A percentile compares a stretch with the other conserved stretches of the same genome.
These are phyloP conservation scores for Mustela nigripes DNA, from an alignment of 2,113 vertebrate species.

Conservation along the genomic window DNA sequence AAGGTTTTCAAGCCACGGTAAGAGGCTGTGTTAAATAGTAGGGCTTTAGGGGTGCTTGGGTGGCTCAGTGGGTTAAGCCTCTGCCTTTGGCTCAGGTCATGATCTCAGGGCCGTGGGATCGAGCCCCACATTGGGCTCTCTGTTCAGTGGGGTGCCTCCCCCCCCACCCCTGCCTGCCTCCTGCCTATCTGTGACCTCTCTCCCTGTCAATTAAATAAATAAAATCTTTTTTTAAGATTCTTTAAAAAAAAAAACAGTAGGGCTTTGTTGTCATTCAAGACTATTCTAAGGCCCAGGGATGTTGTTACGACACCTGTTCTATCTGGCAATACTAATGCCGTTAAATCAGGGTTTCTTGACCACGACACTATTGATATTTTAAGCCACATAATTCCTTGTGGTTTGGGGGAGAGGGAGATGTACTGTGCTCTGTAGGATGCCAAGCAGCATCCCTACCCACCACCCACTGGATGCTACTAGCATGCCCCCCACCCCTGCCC, in stretches of 20 bases:
- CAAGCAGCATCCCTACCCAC: neutral
- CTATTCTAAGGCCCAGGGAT: neutral
- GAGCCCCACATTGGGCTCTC: too few relatives aligned
- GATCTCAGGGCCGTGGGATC: too few relatives aligned
- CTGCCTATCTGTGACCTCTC: too few relatives aligned
- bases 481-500: neutral
- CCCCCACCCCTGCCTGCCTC: too few relatives aligned
- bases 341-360: neutral
- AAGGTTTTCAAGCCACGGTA: neutral
- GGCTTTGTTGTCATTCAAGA: neutral
- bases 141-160: too few relatives aligned
- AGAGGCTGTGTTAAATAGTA: neutral
- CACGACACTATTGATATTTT: neutral
- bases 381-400: neutral
- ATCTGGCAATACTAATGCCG: neutral
- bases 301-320: neutral
- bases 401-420: neutral
- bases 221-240: too few relatives aligned
- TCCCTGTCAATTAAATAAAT: too few relatives aligned
- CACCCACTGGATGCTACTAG: neutral
- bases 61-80: too few relatives aligned
- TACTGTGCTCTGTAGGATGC: neutral
- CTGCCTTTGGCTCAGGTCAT: too few relatives aligned
- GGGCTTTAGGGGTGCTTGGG: neutral
- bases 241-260: neutral